Evolutionary conservation across 2,888 invertebrate species (phyloP).

Genomic region (Pemphredon lugubris): DNA sequence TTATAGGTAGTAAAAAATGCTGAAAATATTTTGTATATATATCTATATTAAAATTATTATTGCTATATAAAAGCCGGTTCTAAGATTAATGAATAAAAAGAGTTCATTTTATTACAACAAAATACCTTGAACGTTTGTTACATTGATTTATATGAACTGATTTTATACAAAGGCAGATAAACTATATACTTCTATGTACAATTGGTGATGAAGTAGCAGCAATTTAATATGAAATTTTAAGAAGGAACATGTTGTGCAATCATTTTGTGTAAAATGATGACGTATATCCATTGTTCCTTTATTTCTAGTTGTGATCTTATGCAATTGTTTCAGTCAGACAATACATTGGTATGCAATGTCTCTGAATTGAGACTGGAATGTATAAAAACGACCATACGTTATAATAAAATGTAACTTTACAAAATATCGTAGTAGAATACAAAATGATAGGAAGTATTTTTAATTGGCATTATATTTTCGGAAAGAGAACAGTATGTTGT

Average conservation of each 20-base stretch:
- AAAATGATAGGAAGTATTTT: no score
- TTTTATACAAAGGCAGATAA: conserved; percentile 18
- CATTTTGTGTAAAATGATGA: neutral
- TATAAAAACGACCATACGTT: neutral
- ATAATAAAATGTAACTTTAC: neutral
- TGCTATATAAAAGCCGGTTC: conserved; percentile 23
- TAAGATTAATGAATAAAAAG: conserved; percentile 9
- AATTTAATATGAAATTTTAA: conserved; percentile 13
- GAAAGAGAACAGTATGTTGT: no score
- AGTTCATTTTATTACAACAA: conserved; percentile 37
- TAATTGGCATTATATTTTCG: no score
- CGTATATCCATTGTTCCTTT: conserved; percentile 7
- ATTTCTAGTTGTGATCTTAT: conserved; percentile 22
- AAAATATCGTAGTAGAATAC: neutral
- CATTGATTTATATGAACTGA: conserved; percentile 24
- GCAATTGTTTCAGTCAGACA: no score
- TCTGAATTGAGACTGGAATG: conserved; percentile 1
- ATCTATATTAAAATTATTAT: conserved; percentile 20
- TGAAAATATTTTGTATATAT: conserved; percentile 9
- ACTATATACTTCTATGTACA: conserved; percentile 15
- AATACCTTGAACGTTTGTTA: conserved; percentile 36
- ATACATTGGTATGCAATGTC: no score
- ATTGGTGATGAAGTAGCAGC: conserved; percentile 13
- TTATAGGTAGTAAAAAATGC: conserved; percentile 25
- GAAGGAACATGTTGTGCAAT: neutral